Conservation (phyloP, 2,888 invertebrate species). For the Ectemnius cavifrons region DNA sequence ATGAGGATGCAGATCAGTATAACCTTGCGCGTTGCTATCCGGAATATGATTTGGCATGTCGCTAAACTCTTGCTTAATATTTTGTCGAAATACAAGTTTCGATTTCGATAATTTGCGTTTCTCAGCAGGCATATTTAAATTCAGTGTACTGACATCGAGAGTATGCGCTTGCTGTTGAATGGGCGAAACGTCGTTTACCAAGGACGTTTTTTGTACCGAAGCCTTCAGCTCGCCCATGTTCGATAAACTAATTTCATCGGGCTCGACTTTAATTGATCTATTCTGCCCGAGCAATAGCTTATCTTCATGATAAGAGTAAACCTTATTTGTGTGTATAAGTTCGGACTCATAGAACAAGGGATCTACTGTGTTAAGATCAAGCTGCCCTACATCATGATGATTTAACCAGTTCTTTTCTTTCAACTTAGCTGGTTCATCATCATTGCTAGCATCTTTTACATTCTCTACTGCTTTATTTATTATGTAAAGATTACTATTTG, state of each 20-base stretch:
- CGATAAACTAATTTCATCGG: constrained; percentile 42
- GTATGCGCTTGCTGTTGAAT: constrained; percentile 24
- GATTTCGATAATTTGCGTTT: constrained; percentile 54
- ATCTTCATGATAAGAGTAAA: constrained; percentile 48
- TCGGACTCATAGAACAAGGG: constrained; percentile 50
- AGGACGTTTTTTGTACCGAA: constrained; percentile 35
- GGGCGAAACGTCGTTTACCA: constrained; percentile 43
- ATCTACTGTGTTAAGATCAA: constrained; percentile 46
- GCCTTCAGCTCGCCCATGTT: constrained; percentile 52
- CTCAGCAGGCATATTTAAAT: constrained; percentile 30
- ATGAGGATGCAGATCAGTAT: constrained; percentile 47
- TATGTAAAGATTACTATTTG: constrained; percentile 75
- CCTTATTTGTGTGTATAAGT: constrained; percentile 48
- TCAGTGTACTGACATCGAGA: constrained; percentile 44
- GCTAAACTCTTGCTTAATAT: constrained; percentile 61
- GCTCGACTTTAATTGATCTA: constrained; percentile 56
- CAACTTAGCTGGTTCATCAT: constrained; percentile 57
- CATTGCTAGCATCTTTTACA: constrained; percentile 48
- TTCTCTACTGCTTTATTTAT: constrained; percentile 75
- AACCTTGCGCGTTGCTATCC: constrained; percentile 57
- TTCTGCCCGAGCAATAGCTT: constrained; percentile 45
- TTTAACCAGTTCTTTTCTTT: constrained; percentile 45
- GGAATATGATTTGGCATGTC: constrained; percentile 51
- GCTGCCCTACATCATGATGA: constrained; percentile 33
- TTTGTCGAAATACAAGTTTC: constrained; percentile 46